Evolutionary conservation across 2,113 vertebrate genomes (phyloP).

Genomic region (Psammodynastes pulverulentus): DNA sequence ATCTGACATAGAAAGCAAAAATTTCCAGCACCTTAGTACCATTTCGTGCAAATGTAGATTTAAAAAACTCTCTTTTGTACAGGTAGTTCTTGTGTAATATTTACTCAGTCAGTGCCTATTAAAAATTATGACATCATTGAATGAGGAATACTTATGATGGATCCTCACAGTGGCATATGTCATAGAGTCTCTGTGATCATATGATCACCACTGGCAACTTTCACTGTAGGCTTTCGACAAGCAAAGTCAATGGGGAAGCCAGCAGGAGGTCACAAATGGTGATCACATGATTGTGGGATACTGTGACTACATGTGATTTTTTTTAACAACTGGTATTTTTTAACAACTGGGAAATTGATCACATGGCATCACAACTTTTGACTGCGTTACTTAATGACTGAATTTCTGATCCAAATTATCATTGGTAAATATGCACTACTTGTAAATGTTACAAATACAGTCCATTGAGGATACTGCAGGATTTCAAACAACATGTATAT

Average conservation of each 20-base stretch:
- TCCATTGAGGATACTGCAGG: conserved; percentile 44
- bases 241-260: neutral
- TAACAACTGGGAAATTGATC: neutral
- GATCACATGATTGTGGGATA: neutral
- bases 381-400: neutral
- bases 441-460: conserved; percentile 42
- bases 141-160: neutral
- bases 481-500: conserved; percentile 57
- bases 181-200: neutral
- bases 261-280: neutral
- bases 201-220: neutral
- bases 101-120: neutral
- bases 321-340: no score
- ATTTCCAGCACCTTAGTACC: neutral
- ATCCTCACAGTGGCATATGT: neutral
- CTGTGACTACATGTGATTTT: neutral
- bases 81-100: neutral
- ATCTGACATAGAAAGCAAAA: neutral
- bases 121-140: neutral
- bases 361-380: neutral
- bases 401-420: neutral
- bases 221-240: neutral
- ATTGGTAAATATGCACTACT: neutral
- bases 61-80: no score
- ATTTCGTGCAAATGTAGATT: neutral